Evolutionary conservation across 2,113 vertebrate species (phyloP), one percentile per base, ranked within the genome.

Genomic region (Lanius ludovicianus): DNA sequence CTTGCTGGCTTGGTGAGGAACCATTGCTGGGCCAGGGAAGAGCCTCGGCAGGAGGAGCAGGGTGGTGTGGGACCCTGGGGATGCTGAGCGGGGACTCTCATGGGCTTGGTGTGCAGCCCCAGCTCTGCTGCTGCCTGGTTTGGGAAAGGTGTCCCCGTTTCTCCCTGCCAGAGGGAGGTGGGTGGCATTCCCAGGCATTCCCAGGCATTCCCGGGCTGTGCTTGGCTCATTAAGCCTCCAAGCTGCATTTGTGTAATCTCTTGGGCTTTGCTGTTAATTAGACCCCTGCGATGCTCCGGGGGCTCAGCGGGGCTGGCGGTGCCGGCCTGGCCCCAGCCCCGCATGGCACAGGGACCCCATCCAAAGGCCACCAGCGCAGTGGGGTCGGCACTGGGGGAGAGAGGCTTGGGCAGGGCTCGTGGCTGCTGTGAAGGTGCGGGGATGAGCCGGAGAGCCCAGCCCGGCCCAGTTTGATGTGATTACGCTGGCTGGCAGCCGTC

Each of bases 401-500:
- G 60, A 0, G 0, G 68, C 21, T 42, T 5, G 87, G 81, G 44
- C 81, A 92, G 74, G n/a, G 76, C 79, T 59, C 17, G 19, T 2
- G 44, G 28, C 28, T 47, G 64, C 89, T 24, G 6, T 2, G 59
- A 57, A 28, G 2, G 56, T 28, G 1, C 10, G 20, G 91, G 81
- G 82, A 59, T 46, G 68, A 2, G 21, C 78, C 30, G 19, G 30
- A 33, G 75, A 84, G 80, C 78, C 87, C 78, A 27, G 80, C 89
- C 93, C 93, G 35, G 74, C 78, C 71, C 4, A 2, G 81, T 80
- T 80, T 74, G 92, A 93, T 96, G 87, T 27, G 94, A 96, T 97
- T 95, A 96, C 3, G 2, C 53, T 0, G 60, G 65, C 84, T 85
- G 91, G 92, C 95, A 93, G 92, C 90, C 44, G 95, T 94, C 95